Conservation (phyloP, 2,888 invertebrate genomes). For the Drosophila mercatorum region DNA sequence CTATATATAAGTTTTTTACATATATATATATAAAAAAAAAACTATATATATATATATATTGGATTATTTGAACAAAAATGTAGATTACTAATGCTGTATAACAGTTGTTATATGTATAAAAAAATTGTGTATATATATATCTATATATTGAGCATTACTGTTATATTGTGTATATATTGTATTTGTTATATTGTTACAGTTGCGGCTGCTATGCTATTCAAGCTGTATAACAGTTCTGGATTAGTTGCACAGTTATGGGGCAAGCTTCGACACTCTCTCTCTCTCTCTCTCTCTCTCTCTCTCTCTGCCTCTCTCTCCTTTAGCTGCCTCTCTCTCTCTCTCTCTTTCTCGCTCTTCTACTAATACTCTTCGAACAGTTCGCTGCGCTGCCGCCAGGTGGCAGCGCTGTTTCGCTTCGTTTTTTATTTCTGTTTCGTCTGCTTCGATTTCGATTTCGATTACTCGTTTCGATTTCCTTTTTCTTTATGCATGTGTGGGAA, state of each 20-base stretch:
- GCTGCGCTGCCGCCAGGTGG: conserved; percentile 32
- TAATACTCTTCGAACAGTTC: conserved; percentile 47
- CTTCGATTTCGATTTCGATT: conserved; percentile 9
- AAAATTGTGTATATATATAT: not conserved
- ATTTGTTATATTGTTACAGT: conserved; percentile 25
- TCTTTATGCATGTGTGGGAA: conserved; percentile 32
- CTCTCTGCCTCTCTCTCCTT: not conserved
- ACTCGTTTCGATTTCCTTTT: conserved; percentile 26
- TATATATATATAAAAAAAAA: conserved; percentile 19
- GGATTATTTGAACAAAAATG: conserved; percentile 11
- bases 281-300: not conserved
- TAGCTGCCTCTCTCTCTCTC: not conserved
- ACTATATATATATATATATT: conserved; percentile 7
- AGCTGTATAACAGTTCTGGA: conserved; percentile 26
- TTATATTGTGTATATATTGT: conserved; percentile 40
- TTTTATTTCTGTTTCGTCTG: conserved; percentile 6
- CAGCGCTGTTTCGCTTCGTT: conserved; percentile 47
- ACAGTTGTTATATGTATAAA: conserved; percentile 44
- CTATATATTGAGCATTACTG: conserved; percentile 57
- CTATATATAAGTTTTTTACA: not conserved
- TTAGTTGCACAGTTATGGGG: conserved; percentile 21
- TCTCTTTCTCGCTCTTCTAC: conserved; percentile 15
- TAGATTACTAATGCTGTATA: conserved; percentile 33
- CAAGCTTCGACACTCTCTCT: conserved; percentile 28
- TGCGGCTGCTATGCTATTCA: conserved; percentile 15